Evolutionary conservation across 2,797 vertebrate species (phyloP).

Genomic region (Sebastolobus altivelis): DNA sequence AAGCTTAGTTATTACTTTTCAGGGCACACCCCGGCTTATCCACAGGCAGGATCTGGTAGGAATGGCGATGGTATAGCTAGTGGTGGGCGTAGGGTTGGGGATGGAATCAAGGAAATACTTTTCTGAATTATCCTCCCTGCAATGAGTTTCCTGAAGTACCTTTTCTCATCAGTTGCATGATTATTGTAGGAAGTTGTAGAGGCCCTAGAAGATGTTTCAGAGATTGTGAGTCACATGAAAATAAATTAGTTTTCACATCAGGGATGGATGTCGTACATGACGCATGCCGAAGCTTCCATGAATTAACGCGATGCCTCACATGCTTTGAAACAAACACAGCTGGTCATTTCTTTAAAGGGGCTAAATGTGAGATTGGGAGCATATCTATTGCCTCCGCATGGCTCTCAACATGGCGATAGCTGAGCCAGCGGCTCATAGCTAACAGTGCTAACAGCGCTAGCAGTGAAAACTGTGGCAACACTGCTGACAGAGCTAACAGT

Average conservation of each 20-base stretch:
- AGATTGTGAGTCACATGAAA: slow-evolving; percentile 23
- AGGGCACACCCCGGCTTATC: slow-evolving; percentile 45
- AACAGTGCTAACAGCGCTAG: too few species aligned
- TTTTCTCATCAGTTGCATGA: slow-evolving; percentile 58
- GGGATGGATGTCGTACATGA: background rate
- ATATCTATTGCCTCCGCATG: background rate
- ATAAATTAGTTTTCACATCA: slow-evolving; percentile 29
- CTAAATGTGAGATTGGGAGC: background rate
- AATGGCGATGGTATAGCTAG: background rate
- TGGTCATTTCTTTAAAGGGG: background rate
- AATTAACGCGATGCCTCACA: background rate
- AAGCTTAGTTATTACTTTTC: slow-evolving; percentile 60
- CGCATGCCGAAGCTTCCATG: background rate
- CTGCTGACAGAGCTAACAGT: too few species aligned
- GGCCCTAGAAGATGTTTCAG: slow-evolving; percentile 28
- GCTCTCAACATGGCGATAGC: rapidly evolving
- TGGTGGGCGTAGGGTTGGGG: background rate
- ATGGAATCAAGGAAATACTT: slow-evolving; percentile 49
- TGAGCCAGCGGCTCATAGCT: background rate
- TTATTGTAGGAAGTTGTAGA: slow-evolving; percentile 41
- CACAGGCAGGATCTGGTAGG: slow-evolving; percentile 1
- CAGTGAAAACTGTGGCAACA: too few species aligned
- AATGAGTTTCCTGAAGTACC: slow-evolving; percentile 53
- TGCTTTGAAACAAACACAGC: background rate
- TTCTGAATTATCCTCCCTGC: slow-evolving; percentile 39